Percentiles rank a stretch among this genome's conserved stretches.
Conservation (phyloP, 1,140 invertebrate genomes). For the Drosophila sp. region DNA sequence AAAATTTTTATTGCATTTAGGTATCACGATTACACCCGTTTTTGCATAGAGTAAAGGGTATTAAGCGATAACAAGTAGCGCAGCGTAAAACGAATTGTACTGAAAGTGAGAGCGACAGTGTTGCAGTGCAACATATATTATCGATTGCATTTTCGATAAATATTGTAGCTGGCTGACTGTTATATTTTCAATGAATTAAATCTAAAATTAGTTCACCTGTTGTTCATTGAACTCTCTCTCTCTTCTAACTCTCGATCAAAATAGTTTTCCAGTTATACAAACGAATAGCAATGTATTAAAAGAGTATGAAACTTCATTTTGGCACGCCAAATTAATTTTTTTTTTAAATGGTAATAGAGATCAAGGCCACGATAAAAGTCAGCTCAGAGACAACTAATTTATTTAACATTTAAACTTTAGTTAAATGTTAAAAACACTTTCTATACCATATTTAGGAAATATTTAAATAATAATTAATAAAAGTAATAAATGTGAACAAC, state of each 20-base stretch:
- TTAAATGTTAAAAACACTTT: no score
- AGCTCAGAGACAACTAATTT: neutral
- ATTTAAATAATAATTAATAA: no score
- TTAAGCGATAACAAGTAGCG: slow-evolving; percentile 7
- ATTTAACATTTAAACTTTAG: neutral
- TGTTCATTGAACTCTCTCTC: neutral
- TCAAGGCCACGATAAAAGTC: neutral
- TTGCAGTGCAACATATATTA: slow-evolving; percentile 18
- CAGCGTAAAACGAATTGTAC: slow-evolving; percentile 2
- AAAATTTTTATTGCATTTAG: neutral
- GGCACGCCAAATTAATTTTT: neutral
- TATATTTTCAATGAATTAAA: neutral
- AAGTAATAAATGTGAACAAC: no score
- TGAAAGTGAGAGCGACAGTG: slow-evolving; percentile 9
- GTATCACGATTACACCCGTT: neutral
- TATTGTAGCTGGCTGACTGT: neutral
- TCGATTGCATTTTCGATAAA: neutral
- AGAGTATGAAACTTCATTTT: neutral
- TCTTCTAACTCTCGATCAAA: no score
- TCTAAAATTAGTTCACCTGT: neutral
- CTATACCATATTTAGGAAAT: no score
- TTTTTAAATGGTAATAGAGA: neutral
- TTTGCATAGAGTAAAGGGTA: slow-evolving; percentile 16
- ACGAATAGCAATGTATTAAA: neutral
- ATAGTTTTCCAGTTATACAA: no score